phyloP scores from a whole-genome alignment of 2,888 invertebrate genomes.

The Nesidiocoris tenuis region DNA sequence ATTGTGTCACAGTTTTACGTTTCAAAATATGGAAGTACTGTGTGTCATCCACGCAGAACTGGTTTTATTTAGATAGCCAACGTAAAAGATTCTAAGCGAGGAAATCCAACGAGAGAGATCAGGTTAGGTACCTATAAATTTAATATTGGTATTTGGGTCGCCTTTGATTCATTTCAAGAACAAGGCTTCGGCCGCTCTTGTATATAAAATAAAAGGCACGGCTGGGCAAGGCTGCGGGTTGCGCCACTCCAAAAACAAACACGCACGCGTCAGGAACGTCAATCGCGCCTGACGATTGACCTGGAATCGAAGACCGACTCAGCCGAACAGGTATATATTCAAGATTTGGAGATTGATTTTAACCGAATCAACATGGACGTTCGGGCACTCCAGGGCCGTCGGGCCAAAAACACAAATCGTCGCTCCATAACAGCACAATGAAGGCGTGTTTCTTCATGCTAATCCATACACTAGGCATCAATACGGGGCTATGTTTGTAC shows the following conservation, averaged over 20 bases:
- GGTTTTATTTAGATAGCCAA: too few species aligned
- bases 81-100: too few species aligned
- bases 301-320: background rate
- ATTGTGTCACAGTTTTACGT: too few species aligned
- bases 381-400: background rate
- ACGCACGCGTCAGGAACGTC: background rate
- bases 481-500: constrained; percentile 22
- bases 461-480: constrained; percentile 20
- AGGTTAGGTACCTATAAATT: too few species aligned
- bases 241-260: background rate
- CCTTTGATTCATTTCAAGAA: too few species aligned
- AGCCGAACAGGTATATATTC: too few species aligned
- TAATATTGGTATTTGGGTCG: background rate
- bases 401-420: background rate
- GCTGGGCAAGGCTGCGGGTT: background rate
- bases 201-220: background rate
- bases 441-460: constrained; percentile 30
- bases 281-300: background rate
- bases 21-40: too few species aligned
- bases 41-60: too few species aligned
- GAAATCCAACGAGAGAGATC: too few species aligned
- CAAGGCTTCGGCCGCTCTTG: background rate
- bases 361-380: too few species aligned
- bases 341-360: too few species aligned
- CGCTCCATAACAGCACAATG: background rate